Evolutionary conservation across 1,140 invertebrate genomes (phyloP).

Genomic region (Nymphalis io): DNA sequence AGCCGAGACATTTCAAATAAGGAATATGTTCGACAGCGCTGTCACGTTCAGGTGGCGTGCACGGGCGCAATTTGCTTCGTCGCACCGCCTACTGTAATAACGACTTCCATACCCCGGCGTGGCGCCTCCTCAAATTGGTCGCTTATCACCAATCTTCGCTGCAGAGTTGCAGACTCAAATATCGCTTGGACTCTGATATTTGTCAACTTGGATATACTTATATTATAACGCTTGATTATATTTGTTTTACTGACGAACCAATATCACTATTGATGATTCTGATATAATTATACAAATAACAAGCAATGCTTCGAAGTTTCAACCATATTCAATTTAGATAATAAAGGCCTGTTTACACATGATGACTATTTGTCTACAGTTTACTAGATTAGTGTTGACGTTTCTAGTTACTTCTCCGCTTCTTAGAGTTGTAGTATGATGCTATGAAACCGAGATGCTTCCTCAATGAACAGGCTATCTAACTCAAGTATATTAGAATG

Average conservation of each 20-base stretch:
- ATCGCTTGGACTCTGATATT: conserved; percentile 71
- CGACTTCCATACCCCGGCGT: conserved; percentile 78
- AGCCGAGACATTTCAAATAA: conserved; percentile 75
- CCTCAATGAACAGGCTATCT: too few relatives aligned
- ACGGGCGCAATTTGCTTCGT: conserved; percentile 71
- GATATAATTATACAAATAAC: not conserved
- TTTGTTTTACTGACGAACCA: too few relatives aligned
- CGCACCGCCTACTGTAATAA: conserved; percentile 79
- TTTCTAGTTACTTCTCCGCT: too few relatives aligned
- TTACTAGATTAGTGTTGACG: too few relatives aligned
- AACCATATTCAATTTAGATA: too few relatives aligned
- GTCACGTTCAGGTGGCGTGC: conserved; percentile 78
- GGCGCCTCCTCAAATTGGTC: conserved; percentile 79
- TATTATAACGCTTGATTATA: not conserved
- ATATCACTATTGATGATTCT: too few relatives aligned
- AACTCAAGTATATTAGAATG: too few relatives aligned
- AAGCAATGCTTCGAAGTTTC: too few relatives aligned
- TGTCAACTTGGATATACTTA: conserved; percentile 51
- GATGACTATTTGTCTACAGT: too few relatives aligned
- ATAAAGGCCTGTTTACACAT: too few relatives aligned
- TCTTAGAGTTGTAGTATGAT: too few relatives aligned
- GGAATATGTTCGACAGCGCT: conserved; percentile 74
- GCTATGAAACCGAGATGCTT: too few relatives aligned
- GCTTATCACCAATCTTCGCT: conserved; percentile 78
- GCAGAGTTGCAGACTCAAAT: conserved; percentile 61